Conservation (phyloP, 1,140 invertebrate genomes). For the Lepidurus apus region DNA sequence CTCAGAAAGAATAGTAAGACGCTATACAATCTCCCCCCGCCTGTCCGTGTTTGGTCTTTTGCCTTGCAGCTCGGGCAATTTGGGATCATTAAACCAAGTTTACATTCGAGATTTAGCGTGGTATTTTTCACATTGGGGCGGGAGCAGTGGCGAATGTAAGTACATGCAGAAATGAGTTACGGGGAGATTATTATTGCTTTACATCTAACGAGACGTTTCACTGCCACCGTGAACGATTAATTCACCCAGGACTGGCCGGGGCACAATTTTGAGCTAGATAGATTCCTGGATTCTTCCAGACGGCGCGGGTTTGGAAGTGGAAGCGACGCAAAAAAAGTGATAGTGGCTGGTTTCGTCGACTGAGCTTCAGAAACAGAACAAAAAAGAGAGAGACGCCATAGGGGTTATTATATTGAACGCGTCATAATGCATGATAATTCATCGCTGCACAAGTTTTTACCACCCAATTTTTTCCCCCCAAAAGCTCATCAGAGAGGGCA, state of each 20-base stretch:
- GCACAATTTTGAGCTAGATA: not conserved
- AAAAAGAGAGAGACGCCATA: not conserved
- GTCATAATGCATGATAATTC: not conserved
- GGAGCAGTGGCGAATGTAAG: not conserved
- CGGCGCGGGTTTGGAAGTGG: not conserved
- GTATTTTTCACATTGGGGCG: not conserved
- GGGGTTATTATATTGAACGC: not conserved
- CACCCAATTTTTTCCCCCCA: not conserved
- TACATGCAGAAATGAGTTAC: not conserved
- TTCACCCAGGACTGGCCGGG: not conserved
- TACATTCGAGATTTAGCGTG: not conserved
- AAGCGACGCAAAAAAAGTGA: constrained; percentile 3
- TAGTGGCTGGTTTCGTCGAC: not conserved
- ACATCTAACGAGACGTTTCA: not conserved
- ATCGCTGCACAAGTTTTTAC: not conserved
- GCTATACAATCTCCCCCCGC: not conserved
- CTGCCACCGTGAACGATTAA: not conserved
- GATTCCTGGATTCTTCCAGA: not conserved
- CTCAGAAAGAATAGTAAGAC: not conserved
- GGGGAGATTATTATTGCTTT: not conserved
- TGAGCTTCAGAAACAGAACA: not conserved
- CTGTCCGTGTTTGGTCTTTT: not conserved
- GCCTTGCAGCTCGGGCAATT: not conserved
- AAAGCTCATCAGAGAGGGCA: constrained; percentile 5
- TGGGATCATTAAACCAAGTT: not conserved